Evolutionary conservation across 2,888 invertebrate species (phyloP), one percentile per base, ranked within the genome.

Genomic region (Neuroscelio doddi): DNA sequence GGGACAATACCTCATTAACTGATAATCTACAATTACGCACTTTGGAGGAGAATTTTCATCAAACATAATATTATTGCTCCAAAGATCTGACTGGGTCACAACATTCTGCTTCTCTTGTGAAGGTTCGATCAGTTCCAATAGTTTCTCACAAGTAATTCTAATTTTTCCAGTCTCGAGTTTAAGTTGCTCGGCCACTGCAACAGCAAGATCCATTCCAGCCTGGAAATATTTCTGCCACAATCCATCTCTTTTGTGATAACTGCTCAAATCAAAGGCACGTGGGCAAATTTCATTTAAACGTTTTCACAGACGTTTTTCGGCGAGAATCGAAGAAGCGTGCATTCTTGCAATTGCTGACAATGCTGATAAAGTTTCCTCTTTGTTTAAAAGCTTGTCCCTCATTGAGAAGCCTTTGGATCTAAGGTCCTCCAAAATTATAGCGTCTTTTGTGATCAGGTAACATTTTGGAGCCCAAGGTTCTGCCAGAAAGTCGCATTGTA

Each of bases 21-120:
- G 92, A 74, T 89, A 93, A 80, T 93, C 93, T 1, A 93, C 88
- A 7, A 93, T 77, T 26, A 89, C 77, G 69, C 91, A 90, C 21
- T 89, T 87, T 1, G 88, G 84, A 0, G 89, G 88, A 26, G 76
- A 77, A 0, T 83, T 81, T 24, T 84, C 72, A 12, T 82, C 78
- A 51, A 90, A 90, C 84, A 90, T 85, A 5, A 90, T 77, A 73
- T 90, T 90, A 70, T 90, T 90, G 36, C 87, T 87, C 90, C 90
- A 90, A 3, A 90, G 80, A 82, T 90, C 90, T 1, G 89, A 86
- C 73, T 90, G 90, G 27, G 87, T 87, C 3, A 90, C 77, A 0
- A 89, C 89, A 78, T 72, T 85, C 0, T 64, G 59, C 27, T 68
- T 53, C 0, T 8, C 57, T 27, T 36, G 39, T 0, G 69, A 70